Evolutionary conservation across 2,113 vertebrate species (phyloP), one percentile per base, ranked within the genome.

Genomic region (Pangasianodon gigas): DNA sequence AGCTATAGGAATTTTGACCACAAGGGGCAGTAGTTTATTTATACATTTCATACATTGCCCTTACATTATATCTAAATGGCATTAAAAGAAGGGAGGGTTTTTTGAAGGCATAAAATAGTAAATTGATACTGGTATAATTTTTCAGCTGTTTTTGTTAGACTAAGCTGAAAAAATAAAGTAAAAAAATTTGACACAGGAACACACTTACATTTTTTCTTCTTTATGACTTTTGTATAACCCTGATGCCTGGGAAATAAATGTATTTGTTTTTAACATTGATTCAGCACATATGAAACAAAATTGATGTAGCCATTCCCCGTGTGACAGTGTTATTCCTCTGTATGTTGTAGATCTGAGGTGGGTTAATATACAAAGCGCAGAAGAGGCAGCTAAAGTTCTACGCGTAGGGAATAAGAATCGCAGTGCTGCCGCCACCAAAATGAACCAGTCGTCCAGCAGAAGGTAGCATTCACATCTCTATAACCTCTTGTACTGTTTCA

Each of bases 361-460:
- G 97, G 94, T 98, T 89, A 97, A 97, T 41, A 89, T 97, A 91
- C 96, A 95, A 41, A 97, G 75, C 51, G 84, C 95, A 13, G 95
- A 96, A 24, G 97, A 98, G 93, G 96, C 96, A 37, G 94, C 90
- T 91, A 97, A 96, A 89, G 93, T 98, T 2, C 90, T 98, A 0
- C 96, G 96, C 82, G 95, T 96, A 84, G 97, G 97, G 88, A 98
- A 97, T 93, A 97, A 96, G 93, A 98, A 97, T 92, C 91, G 97
- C 94, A 98, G 96, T 80, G 96, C 97, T 89, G 97, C 97, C 71
- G 95, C 96, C 29, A 98, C 97, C 4, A 97, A 96, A 94, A 96
- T 97, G 95, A 98, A 98, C 93, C 97, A 97, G 84, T 97, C 97
- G 0, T 98, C 97, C 11, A 98, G 97, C 92, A 96, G 97, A 93